These are phyloP conservation scores for Geophilus truncorum DNA, from an alignment of 2,888 invertebrate genomes.

Conservation along the genomic window DNA sequence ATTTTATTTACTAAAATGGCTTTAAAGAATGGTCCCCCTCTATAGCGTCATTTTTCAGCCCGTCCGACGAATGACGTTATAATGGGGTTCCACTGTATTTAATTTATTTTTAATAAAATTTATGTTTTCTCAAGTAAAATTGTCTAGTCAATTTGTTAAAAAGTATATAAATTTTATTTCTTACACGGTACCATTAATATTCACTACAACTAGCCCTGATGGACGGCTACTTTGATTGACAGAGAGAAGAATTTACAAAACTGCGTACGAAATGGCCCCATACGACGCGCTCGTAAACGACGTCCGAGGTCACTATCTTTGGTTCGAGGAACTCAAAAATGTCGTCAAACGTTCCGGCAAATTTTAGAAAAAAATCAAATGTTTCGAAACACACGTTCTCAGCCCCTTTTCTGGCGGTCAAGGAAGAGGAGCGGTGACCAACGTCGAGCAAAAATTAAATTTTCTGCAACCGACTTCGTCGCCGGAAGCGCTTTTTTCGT, in stretches of 20 bases:
- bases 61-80: no score
- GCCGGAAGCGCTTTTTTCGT: slow-evolving; percentile 1
- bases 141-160: no score
- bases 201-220: background rate
- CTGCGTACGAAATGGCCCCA: background rate
- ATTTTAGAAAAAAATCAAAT: slow-evolving; percentile 47
- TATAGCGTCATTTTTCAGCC: no score
- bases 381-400: slow-evolving; percentile 51
- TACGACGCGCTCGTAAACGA: background rate
- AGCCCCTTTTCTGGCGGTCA: slow-evolving; percentile 51
- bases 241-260: background rate
- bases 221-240: background rate
- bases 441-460: background rate
- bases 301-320: background rate
- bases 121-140: no score
- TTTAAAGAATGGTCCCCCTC: no score
- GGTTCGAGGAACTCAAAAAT: background rate
- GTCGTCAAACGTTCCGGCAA: background rate
- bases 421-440: slow-evolving; percentile 47
- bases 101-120: no score
- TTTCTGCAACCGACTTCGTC: slow-evolving; percentile 46
- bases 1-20: no score
- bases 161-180: no score
- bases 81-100: no score
- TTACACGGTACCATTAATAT: no score